Percentiles rank a stretch among this genome's conserved stretches.
phyloP scores from a whole-genome alignment of 2,113 vertebrate genomes.

The Anhinga rufa region DNA sequence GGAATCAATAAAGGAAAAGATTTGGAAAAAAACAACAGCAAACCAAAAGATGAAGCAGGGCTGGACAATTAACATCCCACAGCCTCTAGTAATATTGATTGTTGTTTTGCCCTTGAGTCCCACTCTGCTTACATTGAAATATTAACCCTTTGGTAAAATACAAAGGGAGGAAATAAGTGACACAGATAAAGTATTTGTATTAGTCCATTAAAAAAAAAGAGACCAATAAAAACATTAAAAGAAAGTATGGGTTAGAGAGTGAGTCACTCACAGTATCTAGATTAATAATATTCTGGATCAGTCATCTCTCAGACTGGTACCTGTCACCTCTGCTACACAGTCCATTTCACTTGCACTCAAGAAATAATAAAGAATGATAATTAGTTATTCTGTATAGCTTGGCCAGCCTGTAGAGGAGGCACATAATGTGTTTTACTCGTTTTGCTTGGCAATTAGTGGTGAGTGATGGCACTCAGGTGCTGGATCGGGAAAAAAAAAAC shows the following conservation, averaged over 20 bases:
- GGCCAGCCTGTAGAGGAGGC: background rate
- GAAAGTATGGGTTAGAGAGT: background rate
- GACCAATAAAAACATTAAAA: background rate
- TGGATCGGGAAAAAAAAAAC: background rate
- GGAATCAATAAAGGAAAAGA: conserved; percentile 45
- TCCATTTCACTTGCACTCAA: background rate
- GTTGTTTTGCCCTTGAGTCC: conserved; percentile 43
- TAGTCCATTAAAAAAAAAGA: background rate
- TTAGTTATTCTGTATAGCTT: background rate
- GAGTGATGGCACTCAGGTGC: background rate
- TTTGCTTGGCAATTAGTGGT: background rate
- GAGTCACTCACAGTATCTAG: background rate
- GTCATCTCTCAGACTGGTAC: background rate
- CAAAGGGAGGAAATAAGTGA: background rate
- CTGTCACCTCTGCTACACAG: background rate
- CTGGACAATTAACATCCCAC: conserved; percentile 41
- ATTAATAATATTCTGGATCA: background rate
- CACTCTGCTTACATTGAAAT: background rate
- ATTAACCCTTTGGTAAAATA: conserved; percentile 25
- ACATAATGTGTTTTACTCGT: background rate
- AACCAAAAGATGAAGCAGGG: conserved; percentile 8
- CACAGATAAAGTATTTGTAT: background rate
- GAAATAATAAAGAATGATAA: background rate
- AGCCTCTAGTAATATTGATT: conserved; percentile 61
- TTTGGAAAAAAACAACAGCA: background rate